Evolutionary conservation across 1,140 invertebrate species (phyloP), one percentile per base, ranked within the genome.

Genomic region (Wiebesia pumilae): DNA sequence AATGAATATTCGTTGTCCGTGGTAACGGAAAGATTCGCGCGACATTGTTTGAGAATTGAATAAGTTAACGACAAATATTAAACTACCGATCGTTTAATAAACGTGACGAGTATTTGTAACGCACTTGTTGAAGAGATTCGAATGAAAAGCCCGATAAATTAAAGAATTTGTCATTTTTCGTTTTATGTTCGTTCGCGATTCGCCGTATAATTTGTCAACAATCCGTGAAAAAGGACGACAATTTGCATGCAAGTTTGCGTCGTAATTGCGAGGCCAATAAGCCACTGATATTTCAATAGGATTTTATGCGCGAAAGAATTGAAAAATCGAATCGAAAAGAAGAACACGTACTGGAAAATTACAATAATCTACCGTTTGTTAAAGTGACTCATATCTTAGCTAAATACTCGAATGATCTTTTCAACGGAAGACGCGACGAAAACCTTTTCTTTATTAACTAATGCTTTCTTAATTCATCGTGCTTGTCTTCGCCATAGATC

Each of bases 381-480:
- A 21, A 69, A 33, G 9, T 71, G 33, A 71, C 40, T 71, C 33
- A 71, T 21, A 19, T 24, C 6, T 38, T 71, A 71, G 10, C 1
- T 38, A 6, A 62, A 62, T 3, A 10, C 58, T 62, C 10, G 2
- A 62, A 62, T 62, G 21, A 71, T 35, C 33, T 71, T 33, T 38
- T 71, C 0, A 24, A 71, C 2, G 16, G 16, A 38, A 21, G 1
- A 21, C 21, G 40, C 40, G 16, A 24, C 69, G 19, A 71, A 38
- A 38, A 38, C 21, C 38, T 71, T 38, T 71, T 71, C 33, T 38
- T 16, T 38, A 71, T 71, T 71, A 71, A 71, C 38, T 71, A 71
- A 71, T 62, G 16, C 65, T 67, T 67, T 67, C n/a, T 67, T 33
- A 30, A 67, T 67, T 67, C 65, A 67, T 67, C 58, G 58, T 27